phyloP scores from a whole-genome alignment of 1,140 invertebrate species.

The Sminthurinus signatus region DNA sequence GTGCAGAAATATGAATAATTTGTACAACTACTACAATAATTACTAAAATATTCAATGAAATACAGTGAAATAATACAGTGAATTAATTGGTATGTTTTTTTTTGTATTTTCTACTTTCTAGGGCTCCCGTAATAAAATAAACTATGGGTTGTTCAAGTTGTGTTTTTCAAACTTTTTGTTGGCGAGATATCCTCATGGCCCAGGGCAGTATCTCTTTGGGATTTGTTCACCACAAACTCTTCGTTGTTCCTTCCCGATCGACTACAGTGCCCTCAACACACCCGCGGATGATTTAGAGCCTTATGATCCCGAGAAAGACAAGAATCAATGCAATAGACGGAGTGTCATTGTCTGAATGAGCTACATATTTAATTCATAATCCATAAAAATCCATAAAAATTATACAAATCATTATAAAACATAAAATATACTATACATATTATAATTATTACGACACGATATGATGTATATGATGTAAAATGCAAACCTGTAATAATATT shows the following conservation, averaged over 20 bases:
- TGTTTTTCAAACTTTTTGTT: slow-evolving; percentile 65
- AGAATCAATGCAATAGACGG: slow-evolving; percentile 57
- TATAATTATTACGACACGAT: too few species aligned
- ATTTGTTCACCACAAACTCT: slow-evolving; percentile 53
- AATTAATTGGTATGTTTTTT: too few species aligned
- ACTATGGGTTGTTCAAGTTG: slow-evolving; percentile 57
- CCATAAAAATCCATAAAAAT: too few species aligned
- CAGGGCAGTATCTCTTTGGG: slow-evolving; percentile 63
- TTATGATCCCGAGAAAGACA: slow-evolving; percentile 55
- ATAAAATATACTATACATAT: too few species aligned
- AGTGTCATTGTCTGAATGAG: slow-evolving; percentile 64
- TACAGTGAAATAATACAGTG: too few species aligned
- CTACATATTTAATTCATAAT: too few species aligned
- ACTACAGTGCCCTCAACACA: slow-evolving; percentile 65
- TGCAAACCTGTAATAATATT: too few species aligned
- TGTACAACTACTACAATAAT: too few species aligned
- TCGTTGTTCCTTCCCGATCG: slow-evolving; percentile 59
- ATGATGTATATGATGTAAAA: too few species aligned
- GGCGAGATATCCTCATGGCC: slow-evolving; percentile 62
- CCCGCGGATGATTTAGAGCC: slow-evolving; percentile 60
- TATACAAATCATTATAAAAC: too few species aligned
- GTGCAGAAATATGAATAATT: too few species aligned
- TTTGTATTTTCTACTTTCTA: slow-evolving; percentile 44
- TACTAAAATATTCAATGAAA: too few species aligned
- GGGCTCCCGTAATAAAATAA: slow-evolving; percentile 59